Evolutionary conservation across 2,888 invertebrate species (phyloP), one percentile per base, ranked within the genome.

Genomic region (Philonicus albiceps): DNA sequence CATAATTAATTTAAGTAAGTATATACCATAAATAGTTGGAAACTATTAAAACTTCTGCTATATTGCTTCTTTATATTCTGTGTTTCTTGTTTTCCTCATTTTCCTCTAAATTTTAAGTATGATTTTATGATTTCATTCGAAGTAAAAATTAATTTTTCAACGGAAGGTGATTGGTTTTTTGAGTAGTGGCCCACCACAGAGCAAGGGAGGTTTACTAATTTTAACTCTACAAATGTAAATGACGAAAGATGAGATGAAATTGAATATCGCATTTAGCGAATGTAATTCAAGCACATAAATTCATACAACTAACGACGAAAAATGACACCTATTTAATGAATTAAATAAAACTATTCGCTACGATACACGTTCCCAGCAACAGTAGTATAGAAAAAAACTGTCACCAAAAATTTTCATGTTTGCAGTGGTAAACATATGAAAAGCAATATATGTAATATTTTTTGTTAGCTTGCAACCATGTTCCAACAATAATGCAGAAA

Each of bases 381-480:
- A 76, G 19, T 37, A 40, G 31, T 37, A 1, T 76, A 76, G 43
- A 76, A 76, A 64, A n/a, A 7, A 73, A 37, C 37, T 74, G 13
- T 74, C 74, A 31, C 34, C 74, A 34, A 34, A 37, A 74, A 74
- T 74, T n/a, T 31, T 34, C 19, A 30, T 16, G 34, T 83, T 64
- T 13, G 30, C 53, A 3, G 64, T 22, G 7, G 27, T 84, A 73
- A 19, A 31, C 8, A 27, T 27, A 27, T 73, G 16, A 84, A 73
- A 84, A 84, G 84, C 84, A 72, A 43, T 64, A 64, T 64, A 64
- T n/a, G n/a, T 11, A 37, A 37, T 37, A 37, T 11, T 37, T 73
- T 84, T 84, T 73, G 84, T 84, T 84, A 84, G 84, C 84, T 84
- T 84, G 43, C 43, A 84, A 84, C 43, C 43, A 84, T 73, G 73